A percentile compares a stretch with the other conserved stretches of the same genome.
phyloP scores from a whole-genome alignment of 2,888 invertebrate genomes.

The Epirrhoe tristata region DNA sequence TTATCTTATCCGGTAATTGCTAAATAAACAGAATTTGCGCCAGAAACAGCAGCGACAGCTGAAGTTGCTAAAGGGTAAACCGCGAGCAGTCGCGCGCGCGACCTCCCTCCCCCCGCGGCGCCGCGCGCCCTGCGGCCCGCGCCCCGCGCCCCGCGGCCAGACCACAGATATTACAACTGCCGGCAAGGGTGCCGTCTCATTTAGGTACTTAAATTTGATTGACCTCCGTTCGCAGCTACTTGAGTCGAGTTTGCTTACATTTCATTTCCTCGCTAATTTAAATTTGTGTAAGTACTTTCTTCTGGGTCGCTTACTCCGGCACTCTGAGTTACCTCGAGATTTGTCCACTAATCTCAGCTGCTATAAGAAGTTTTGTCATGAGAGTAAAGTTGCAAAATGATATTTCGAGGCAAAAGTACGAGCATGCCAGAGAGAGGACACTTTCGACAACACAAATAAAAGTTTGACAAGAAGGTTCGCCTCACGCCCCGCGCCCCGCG shows the following conservation, averaged over 20 bases:
- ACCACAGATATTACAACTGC: neutral
- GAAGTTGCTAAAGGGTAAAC: conserved; percentile 1
- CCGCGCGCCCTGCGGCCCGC: neutral
- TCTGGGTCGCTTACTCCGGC: neutral
- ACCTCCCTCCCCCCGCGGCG: neutral
- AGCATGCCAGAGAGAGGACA: neutral
- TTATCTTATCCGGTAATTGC: neutral
- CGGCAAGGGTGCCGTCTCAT: conserved; percentile 8
- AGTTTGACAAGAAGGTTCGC: neutral
- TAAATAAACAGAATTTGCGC: neutral
- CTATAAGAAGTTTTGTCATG: neutral
- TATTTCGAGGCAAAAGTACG: neutral
- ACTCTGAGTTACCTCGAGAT: neutral
- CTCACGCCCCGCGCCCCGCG: neutral
- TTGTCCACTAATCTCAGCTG: neutral
- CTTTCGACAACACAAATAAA: neutral
- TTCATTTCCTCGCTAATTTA: conserved; percentile 14
- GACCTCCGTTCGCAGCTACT: conserved; percentile 11
- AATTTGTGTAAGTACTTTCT: conserved; percentile 3
- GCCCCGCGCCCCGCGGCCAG: neutral
- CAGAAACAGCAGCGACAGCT: neutral
- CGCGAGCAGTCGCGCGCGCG: neutral
- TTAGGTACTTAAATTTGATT: conserved; percentile 10
- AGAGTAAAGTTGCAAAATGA: neutral
- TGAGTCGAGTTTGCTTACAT: conserved; percentile 17